Conservation (phyloP, 2,888 invertebrate species). For the Gandaritis pyraliata region DNA sequence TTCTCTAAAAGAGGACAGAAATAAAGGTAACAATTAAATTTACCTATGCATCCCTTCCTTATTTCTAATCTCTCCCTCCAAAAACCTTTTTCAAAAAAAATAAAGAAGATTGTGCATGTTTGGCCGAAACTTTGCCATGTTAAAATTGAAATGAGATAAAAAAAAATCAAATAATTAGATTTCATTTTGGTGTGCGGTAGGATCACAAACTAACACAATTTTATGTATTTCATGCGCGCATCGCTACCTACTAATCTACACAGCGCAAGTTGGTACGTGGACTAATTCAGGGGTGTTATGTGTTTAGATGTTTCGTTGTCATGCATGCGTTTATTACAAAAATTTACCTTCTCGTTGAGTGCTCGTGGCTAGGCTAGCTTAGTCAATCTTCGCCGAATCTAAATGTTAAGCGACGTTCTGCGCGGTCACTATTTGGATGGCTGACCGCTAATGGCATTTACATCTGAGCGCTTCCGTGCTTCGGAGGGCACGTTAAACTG, state of each 20-base stretch:
- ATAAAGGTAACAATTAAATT: conserved; percentile 30
- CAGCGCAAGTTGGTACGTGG: conserved; percentile 83
- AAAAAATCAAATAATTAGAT: neutral
- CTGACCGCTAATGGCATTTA: no score
- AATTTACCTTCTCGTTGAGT: no score
- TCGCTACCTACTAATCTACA: conserved; percentile 52
- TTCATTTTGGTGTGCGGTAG: conserved; percentile 33
- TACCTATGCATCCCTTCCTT: conserved; percentile 26
- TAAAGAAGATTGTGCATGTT: conserved; percentile 24
- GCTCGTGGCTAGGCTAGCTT: no score
- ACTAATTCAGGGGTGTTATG: conserved; percentile 43
- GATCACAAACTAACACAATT: conserved; percentile 57
- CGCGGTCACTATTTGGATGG: no score
- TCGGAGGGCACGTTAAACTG: no score
- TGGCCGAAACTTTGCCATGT: conserved; percentile 30
- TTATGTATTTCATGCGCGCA: conserved; percentile 75
- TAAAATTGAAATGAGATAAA: conserved; percentile 1
- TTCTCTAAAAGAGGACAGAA: conserved; percentile 37
- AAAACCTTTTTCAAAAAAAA: conserved; percentile 6
- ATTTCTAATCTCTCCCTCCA: conserved; percentile 1
- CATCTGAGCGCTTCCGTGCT: no score
- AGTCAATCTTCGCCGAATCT: no score
- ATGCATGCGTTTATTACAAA: conserved; percentile 19
- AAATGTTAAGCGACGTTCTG: no score
- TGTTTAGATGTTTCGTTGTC: conserved; percentile 32